Evolutionary conservation across 2,797 vertebrate genomes (phyloP).

Genomic region (Sciaenops ocellatus): DNA sequence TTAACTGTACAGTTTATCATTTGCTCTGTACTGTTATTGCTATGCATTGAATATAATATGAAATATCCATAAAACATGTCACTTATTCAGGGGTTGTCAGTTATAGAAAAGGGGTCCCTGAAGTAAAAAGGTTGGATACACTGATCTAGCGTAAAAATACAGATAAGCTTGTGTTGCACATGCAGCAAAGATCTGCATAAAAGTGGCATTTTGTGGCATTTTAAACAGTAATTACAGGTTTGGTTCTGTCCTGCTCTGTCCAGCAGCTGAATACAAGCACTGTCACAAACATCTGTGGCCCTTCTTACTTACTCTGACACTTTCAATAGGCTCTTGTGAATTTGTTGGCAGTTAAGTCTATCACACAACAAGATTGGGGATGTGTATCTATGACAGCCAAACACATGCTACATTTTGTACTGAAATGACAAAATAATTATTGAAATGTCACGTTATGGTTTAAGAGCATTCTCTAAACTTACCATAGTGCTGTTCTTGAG

Average conservation of each 20-base stretch:
- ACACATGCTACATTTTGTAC: neutral
- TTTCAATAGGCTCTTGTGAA: constrained; percentile 41
- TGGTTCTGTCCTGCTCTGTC: constrained; percentile 12
- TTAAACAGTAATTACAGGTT: constrained; percentile 21
- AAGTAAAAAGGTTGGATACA: no score
- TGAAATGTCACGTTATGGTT: neutral
- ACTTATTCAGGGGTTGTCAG: no score
- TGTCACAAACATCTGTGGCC: constrained; percentile 68
- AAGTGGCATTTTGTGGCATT: neutral
- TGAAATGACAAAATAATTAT: neutral
- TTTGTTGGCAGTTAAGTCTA: constrained; percentile 13
- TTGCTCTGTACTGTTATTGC: no score
- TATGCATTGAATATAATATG: no score
- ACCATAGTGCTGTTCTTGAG: constrained; percentile 92
- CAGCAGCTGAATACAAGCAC: constrained; percentile 44
- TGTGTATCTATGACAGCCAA: neutral
- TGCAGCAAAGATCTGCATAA: constrained; percentile 10
- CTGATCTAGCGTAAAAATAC: neutral
- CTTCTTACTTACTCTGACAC: constrained; percentile 45
- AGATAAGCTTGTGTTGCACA: neutral
- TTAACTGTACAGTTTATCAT: no score
- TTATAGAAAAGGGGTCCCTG: no score
- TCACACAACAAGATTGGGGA: constrained; percentile 7
- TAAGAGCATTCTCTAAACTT: constrained; percentile 52
- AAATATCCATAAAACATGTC: no score